Conservation (phyloP, 2,113 vertebrate species). For the Daphoenositta chrysoptera region DNA sequence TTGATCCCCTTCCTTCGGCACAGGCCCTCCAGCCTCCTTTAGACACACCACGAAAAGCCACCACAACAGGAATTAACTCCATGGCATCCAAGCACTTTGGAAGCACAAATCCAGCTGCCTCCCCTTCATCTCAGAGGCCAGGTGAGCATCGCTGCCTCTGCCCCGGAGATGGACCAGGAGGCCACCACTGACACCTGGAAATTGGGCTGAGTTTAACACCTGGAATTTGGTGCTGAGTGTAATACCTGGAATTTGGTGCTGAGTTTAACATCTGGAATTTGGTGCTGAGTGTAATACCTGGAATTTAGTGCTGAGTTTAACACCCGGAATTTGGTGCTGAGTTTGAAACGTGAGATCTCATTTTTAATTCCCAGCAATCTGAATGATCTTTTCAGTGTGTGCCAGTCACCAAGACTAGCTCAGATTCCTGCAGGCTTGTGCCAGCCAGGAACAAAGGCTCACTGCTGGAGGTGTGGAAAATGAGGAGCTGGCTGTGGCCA, state of each 20-base stretch:
- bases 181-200: neutral
- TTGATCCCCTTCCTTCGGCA: neutral
- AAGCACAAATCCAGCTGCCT: neutral
- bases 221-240: neutral
- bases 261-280: neutral
- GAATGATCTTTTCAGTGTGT: neutral
- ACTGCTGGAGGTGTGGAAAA: neutral
- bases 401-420: neutral
- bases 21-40: neutral
- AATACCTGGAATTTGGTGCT: neutral
- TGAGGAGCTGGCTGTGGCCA: neutral
- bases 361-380: neutral
- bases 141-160: rapidly evolving
- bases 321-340: neutral
- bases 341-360: rapidly evolving
- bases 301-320: neutral
- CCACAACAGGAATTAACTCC: neutral
- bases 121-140: neutral
- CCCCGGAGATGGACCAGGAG: rapidly evolving
- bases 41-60: neutral
- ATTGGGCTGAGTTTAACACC: neutral
- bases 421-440: neutral
- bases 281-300: neutral
- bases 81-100: neutral
- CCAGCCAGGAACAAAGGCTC: neutral